Conservation (phyloP, 2,797 vertebrate genomes). For the Coregonus suidteri region DNA sequence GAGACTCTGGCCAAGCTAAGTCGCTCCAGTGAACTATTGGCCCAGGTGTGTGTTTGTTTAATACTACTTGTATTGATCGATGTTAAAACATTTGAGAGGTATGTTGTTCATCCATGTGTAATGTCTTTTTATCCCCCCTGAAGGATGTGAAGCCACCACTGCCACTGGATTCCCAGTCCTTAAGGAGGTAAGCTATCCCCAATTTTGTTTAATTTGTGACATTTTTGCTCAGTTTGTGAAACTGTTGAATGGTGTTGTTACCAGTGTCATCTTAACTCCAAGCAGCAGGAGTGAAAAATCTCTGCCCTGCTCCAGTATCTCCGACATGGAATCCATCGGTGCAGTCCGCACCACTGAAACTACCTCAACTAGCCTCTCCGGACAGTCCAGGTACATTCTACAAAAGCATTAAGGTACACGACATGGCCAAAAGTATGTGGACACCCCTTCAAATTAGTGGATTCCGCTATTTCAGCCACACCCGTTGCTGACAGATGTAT, state of each 20-base stretch:
- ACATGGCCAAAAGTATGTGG: too few species aligned
- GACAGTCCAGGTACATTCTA: conserved; percentile 87
- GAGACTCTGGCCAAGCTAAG: conserved; percentile 85
- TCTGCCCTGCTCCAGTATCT: conserved; percentile 87
- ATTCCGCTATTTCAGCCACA: too few species aligned
- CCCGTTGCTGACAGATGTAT: too few species aligned
- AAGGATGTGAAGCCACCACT: conserved; percentile 74
- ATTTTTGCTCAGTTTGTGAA: not conserved
- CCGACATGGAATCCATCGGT: conserved; percentile 92
- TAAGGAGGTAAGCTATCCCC: conserved; percentile 75
- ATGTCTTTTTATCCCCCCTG: conserved; percentile 8
- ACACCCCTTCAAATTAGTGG: too few species aligned
- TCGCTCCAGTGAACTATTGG: conserved; percentile 80
- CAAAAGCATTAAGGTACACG: too few species aligned
- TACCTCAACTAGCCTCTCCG: conserved; percentile 97
- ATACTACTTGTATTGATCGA: too few species aligned
- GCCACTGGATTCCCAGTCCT: conserved; percentile 77
- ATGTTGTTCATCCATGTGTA: not conserved
- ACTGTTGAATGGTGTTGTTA: not conserved
- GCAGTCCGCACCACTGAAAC: conserved; percentile 94
- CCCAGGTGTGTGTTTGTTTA: conserved; percentile 78
- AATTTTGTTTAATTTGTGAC: too few species aligned
- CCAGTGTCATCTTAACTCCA: conserved; percentile 3
- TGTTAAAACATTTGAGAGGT: not conserved
- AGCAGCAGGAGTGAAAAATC: conserved; percentile 83